Evolutionary conservation across 2,888 invertebrate species (phyloP), one percentile per base, ranked within the genome.

Genomic region (Oxytorus armatus): DNA sequence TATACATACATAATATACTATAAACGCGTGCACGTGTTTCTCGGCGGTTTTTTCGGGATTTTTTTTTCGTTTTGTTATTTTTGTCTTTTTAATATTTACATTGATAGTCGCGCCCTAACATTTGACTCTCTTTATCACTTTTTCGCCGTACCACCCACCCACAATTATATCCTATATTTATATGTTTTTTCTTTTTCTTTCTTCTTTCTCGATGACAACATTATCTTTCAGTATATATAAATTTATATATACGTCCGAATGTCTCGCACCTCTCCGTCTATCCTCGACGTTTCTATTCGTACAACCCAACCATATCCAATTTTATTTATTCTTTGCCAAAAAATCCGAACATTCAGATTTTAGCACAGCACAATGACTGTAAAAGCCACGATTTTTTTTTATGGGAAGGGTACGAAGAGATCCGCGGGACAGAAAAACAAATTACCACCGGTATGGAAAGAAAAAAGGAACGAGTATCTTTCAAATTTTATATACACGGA

Each of bases 51-150:
- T 80, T 23, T 72, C 63, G n/a, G n/a, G n/a, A n/a, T 61, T 44
- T 66, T 72, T 75, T 73, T 47, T 8, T 73, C 57, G 29, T 3
- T 33, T 44, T 21, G 5, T 14, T 42, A 7, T 42, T 36, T 21
- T 29, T 66, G 11, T 42, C 49, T 57, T 14, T 10, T 76, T 79
- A 85, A 80, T 90, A 91, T 90, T 89, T 91, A 91, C 90, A 91
- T 89, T 85, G 86, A 89, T 88, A 87, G 86, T 86, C 86, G 86
- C 85, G 86, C 86, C 86, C 88, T n/a, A 89, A 86, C 88, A 88
- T 55, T 65, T 80, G 65, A 75, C 84, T 86, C 65, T 63, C 49
- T 68, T 53, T 72, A 44, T 78, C 59, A 36, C 57, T 51, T 73
- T 14, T 68, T n/a, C n/a, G n/a, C n/a, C n/a, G n/a, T n/a, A n/a